A percentile compares a stretch with the other conserved stretches of the same genome.
Conservation (phyloP, 2,888 invertebrate species). For the Nomada ferruginata region DNA sequence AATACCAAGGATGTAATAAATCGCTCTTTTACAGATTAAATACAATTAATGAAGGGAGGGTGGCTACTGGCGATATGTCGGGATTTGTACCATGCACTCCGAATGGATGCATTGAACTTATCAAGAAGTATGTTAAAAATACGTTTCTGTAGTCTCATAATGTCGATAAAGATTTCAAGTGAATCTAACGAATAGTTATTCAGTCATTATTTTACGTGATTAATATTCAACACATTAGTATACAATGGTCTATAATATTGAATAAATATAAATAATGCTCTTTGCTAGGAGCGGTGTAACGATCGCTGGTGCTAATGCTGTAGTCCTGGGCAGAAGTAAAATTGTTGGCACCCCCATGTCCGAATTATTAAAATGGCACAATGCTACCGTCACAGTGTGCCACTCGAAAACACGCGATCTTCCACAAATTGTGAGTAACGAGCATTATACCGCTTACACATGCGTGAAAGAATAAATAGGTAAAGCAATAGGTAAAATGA, state of each 20-base stretch:
- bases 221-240: not conserved
- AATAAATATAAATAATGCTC: not conserved
- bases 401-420: slow-evolving; percentile 97
- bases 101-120: slow-evolving; percentile 96
- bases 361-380: slow-evolving; percentile 97
- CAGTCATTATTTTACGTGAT: not conserved
- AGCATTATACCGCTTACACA: not conserved
- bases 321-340: slow-evolving; percentile 98
- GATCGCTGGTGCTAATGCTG: slow-evolving; percentile 93
- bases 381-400: slow-evolving; percentile 98
- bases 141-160: not conserved
- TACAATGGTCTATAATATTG: not conserved
- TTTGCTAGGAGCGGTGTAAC: slow-evolving; percentile 87
- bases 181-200: too few relatives aligned
- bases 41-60: slow-evolving; percentile 96
- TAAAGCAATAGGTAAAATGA: not conserved
- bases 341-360: slow-evolving; percentile 98
- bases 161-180: not conserved
- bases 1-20: slow-evolving; percentile 6
- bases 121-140: slow-evolving; percentile 86
- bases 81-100: slow-evolving; percentile 99
- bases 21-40: slow-evolving; percentile 87
- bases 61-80: slow-evolving; percentile 94
- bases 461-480: not conserved
- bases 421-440: slow-evolving; percentile 86